A percentile compares a stretch with the other conserved stretches of the same genome.
Evolutionary conservation across 2,797 vertebrate genomes (phyloP).

Genomic region (Champsocephalus gunnari): DNA sequence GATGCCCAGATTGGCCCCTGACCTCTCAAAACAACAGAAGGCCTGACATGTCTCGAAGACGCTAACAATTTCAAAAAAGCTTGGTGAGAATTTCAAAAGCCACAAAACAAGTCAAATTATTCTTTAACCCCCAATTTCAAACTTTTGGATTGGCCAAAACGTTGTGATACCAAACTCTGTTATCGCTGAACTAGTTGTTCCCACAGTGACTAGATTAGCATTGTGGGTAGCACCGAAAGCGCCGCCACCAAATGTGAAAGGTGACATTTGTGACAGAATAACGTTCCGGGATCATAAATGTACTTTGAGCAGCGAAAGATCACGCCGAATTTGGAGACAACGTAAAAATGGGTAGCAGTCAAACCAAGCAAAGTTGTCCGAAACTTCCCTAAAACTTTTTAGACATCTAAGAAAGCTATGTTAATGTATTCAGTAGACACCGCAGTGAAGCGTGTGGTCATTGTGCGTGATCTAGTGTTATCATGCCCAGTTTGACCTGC

Average conservation of each 20-base stretch:
- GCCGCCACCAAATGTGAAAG: constrained; percentile 25
- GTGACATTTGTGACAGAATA: constrained; percentile 52
- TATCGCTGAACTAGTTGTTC: constrained; percentile 52
- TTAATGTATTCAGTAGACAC: not conserved
- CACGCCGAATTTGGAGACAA: constrained; percentile 14
- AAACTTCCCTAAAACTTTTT: constrained; percentile 13
- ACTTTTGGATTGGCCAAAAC: constrained; percentile 38
- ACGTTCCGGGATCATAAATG: constrained; percentile 45
- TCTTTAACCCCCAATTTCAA: constrained; percentile 4
- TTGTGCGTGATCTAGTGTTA: constrained; percentile 5
- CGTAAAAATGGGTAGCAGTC: not conserved
- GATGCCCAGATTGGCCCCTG: constrained; percentile 63
- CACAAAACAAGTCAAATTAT: not conserved
- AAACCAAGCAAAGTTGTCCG: not conserved
- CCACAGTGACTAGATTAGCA: constrained; percentile 80
- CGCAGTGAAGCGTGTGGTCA: constrained; percentile 3
- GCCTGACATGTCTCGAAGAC: constrained; percentile 14
- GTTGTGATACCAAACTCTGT: constrained; percentile 45
- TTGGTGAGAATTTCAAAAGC: constrained; percentile 9
- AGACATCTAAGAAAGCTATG: not conserved
- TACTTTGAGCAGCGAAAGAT: constrained; percentile 33
- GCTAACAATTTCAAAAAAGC: not conserved
- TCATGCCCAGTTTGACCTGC: constrained; percentile 21
- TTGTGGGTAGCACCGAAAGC: constrained; percentile 34
- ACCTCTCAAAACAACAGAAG: constrained; percentile 62